Evolutionary conservation across 2,797 vertebrate species (phyloP).

Genomic region (Trichosurus vulpecula): DNA sequence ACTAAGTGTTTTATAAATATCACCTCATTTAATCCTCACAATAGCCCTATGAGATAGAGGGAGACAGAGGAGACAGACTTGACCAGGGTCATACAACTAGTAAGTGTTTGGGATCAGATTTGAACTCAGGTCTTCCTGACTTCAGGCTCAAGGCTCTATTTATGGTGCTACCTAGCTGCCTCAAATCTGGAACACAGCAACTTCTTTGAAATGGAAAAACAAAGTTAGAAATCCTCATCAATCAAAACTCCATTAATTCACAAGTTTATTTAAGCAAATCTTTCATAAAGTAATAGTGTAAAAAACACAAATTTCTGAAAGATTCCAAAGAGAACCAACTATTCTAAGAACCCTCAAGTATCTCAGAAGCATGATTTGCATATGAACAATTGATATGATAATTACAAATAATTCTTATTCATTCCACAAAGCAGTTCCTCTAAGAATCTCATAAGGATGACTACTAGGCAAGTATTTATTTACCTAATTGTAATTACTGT

Average conservation of each 20-base stretch:
- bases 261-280: background rate
- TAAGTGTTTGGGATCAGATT: background rate
- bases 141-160: background rate
- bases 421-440: background rate
- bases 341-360: background rate
- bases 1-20: background rate
- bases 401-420: background rate
- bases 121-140: background rate
- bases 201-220: background rate
- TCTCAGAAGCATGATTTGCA: background rate
- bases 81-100: background rate
- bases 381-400: accelerated
- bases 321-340: background rate
- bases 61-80: background rate
- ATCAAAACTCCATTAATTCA: background rate
- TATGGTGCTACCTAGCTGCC: background rate
- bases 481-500: slow-evolving; percentile 16
- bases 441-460: background rate
- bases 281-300: background rate
- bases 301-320: background rate
- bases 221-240: background rate
- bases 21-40: background rate
- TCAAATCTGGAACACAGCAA: background rate
- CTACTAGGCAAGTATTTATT: background rate
- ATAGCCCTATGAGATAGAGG: background rate